A percentile compares a stretch with the other conserved stretches of the same genome.
phyloP scores from a whole-genome alignment of 2,113 vertebrate genomes.

The Rhegmatorhina hoffmannsi region DNA sequence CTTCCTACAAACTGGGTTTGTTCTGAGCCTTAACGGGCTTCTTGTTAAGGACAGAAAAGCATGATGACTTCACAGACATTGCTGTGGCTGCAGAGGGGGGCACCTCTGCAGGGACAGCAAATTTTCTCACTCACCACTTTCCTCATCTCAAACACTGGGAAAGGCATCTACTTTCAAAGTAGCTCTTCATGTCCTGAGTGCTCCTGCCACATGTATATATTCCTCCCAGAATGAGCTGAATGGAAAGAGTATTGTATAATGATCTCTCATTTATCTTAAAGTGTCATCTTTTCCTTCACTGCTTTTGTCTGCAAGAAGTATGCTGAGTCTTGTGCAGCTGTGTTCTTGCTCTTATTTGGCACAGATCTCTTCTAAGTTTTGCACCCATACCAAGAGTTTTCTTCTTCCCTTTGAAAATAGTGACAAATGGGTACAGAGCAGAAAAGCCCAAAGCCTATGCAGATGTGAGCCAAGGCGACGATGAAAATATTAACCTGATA shows the following conservation, averaged over 20 bases:
- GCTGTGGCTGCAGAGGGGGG: background rate
- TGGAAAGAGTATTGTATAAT: conserved; percentile 15
- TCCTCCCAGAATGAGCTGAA: background rate
- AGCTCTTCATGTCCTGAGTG: conserved; percentile 1
- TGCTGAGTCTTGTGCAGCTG: conserved; percentile 54
- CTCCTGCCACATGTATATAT: background rate
- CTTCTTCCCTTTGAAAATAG: conserved; percentile 15
- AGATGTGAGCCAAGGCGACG: background rate
- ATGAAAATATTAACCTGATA: background rate
- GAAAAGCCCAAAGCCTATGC: background rate
- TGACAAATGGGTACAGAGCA: background rate
- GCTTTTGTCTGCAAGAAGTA: conserved; percentile 28
- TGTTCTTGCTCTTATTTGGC: background rate
- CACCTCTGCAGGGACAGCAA: background rate
- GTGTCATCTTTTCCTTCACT: conserved; percentile 22
- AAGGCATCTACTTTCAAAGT: background rate
- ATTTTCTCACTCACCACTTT: background rate
- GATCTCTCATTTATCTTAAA: conserved; percentile 48
- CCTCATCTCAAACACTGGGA: background rate
- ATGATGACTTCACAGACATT: background rate
- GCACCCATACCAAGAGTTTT: background rate
- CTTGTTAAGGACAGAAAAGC: background rate
- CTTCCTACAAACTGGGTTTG: background rate
- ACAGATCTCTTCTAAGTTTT: background rate
- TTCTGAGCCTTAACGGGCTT: background rate